Evolutionary conservation across 2,888 invertebrate genomes (phyloP).

Genomic region (Eumerus sabulonum): DNA sequence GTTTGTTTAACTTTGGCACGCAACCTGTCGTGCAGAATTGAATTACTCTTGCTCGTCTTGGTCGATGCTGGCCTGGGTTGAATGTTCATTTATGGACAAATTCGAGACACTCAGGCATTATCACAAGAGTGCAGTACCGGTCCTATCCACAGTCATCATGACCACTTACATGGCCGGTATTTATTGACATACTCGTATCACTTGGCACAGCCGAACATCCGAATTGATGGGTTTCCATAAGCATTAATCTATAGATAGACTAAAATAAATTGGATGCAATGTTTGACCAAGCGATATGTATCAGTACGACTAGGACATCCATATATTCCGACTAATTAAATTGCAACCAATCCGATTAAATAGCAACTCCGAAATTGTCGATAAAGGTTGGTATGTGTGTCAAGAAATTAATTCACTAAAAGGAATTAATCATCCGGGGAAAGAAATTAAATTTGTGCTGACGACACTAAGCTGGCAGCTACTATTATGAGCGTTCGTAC

Average conservation of each 20-base stretch:
- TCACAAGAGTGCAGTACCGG: slow-evolving; percentile 16
- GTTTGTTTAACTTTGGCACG: slow-evolving; percentile 50
- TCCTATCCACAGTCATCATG: background rate
- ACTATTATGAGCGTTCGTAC: too few species aligned
- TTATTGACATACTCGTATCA: too few species aligned
- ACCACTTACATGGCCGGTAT: background rate
- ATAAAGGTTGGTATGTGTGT: slow-evolving; percentile 19
- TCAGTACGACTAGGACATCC: background rate
- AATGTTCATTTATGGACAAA: slow-evolving; percentile 15
- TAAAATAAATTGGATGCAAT: too few species aligned
- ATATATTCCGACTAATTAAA: background rate
- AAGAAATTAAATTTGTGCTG: slow-evolving; percentile 35
- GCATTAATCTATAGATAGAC: too few species aligned
- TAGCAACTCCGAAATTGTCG: background rate
- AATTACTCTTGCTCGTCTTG: slow-evolving; percentile 2
- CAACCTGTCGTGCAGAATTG: slow-evolving; percentile 25
- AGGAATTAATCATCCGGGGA: slow-evolving; percentile 35
- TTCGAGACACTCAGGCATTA: background rate
- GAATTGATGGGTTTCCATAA: too few species aligned
- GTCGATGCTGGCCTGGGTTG: slow-evolving; percentile 38
- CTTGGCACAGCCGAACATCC: too few species aligned
- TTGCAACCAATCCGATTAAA: background rate
- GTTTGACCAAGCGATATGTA: background rate
- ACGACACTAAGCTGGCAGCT: background rate
- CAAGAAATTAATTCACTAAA: slow-evolving; percentile 42